Evolutionary conservation across 2,113 vertebrate species (phyloP).

Genomic region (Caranx melampygus): DNA sequence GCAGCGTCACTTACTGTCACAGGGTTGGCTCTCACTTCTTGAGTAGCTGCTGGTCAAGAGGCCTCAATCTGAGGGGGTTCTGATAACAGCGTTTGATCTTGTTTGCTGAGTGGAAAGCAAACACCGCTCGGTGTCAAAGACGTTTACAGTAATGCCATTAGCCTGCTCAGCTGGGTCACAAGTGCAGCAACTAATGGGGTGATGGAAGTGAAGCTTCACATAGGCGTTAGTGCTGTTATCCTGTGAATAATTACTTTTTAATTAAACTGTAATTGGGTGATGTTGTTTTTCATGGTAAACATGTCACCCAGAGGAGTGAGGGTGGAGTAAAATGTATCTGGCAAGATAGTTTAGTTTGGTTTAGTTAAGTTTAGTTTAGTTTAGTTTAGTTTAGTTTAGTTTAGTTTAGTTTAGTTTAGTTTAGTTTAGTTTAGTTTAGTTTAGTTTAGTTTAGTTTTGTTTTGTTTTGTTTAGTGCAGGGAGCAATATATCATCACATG

Average conservation of each 20-base stretch:
- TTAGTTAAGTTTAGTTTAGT: too few relatives aligned
- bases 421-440: too few relatives aligned
- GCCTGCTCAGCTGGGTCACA: slow-evolving; percentile 49
- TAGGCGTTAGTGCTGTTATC: slow-evolving; percentile 33
- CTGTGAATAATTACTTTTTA: slow-evolving; percentile 54
- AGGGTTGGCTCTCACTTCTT: slow-evolving; percentile 40
- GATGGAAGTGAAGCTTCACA: slow-evolving; percentile 36
- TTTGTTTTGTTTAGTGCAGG: too few relatives aligned
- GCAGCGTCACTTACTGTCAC: slow-evolving; percentile 8
- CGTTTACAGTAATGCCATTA: slow-evolving; percentile 63
- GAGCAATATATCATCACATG: too few relatives aligned
- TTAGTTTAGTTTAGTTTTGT: too few relatives aligned
- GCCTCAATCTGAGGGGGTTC: slow-evolving; percentile 36
- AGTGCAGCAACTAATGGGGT: slow-evolving; percentile 38
- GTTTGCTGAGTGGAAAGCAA: slow-evolving; percentile 64
- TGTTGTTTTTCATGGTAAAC: slow-evolving; percentile 26
- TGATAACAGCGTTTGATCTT: slow-evolving; percentile 71
- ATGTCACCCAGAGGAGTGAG: not conserved
- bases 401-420: too few relatives aligned
- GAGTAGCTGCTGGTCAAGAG: slow-evolving; percentile 44
- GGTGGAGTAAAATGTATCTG: not conserved
- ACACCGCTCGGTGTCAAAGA: slow-evolving; percentile 55
- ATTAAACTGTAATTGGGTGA: slow-evolving; percentile 42
- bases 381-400: too few relatives aligned
- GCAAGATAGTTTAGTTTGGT: not conserved